Evolutionary conservation across 2,888 invertebrate species (phyloP), one percentile per base, ranked within the genome.

Genomic region (Harpalus rubripes): DNA sequence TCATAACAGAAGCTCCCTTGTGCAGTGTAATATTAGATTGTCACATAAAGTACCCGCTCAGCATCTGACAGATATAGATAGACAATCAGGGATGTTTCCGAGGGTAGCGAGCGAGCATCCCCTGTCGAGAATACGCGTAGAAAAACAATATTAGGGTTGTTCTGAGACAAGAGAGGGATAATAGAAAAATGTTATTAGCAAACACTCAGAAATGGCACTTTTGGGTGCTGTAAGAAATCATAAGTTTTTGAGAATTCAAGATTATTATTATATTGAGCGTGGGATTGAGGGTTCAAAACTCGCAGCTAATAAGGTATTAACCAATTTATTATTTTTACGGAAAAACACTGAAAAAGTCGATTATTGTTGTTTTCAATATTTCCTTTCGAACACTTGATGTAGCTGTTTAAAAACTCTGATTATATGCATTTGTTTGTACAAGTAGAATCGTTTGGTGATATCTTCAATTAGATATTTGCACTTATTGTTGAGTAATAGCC

Each of bases 141-240:
- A 74, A 74, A 74, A 74, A 74, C 72, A 74, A 74, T 74, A 74
- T 74, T 74, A 74, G 72, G 72, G 72, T 74, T 68, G 68, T 68
- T 68, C 39, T 26, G 32, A 32, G 32, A 68, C 68, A n/a, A 26
- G 15, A 32, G n/a, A n/a, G 15, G 39, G 15, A 39, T 74, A 74
- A 74, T 74, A 74, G 72, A 74, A 74, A 74, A 74, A 74, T 74
- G 72, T 44, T 74, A 41, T 74, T 74, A 74, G 72, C 44, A 74
- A 74, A 74, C 44, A 74, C 16, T 18, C 16, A 44, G 44, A 44
- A 74, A 74, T 74, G 7, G 18, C 44, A 44, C 72, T 52, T 44
- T 44, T 26, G 41, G 41, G 72, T 12, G 18, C 4, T 16, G 44
- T 74, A 44, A 10, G 72, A 74, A 39, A 74, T 74, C 18, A 44